Evolutionary conservation across 2,797 vertebrate species (phyloP).

Genomic region (Mustela erminea): DNA sequence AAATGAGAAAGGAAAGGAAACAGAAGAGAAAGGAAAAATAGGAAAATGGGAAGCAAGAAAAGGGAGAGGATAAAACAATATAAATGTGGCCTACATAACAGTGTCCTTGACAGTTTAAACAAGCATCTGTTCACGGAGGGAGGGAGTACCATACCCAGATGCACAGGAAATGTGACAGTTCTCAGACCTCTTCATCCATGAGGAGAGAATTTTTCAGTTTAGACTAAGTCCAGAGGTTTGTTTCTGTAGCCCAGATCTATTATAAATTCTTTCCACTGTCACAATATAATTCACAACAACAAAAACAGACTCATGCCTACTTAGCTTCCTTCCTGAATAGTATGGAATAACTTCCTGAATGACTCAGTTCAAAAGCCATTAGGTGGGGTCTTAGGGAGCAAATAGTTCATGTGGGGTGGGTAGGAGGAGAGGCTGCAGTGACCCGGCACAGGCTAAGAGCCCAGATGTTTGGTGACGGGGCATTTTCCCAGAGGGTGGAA

Average conservation of each 20-base stretch:
- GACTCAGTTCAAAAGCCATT: constrained; percentile 16
- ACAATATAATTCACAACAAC: constrained; percentile 22
- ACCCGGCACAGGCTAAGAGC: neutral
- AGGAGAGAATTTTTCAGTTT: neutral
- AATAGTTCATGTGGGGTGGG: too few species aligned
- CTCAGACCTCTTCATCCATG: neutral
- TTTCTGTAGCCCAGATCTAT: neutral
- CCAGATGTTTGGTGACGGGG: fast-evolving
- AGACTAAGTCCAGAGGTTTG: neutral
- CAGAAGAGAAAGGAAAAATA: neutral
- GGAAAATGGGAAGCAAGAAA: neutral
- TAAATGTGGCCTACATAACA: neutral
- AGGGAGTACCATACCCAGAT: neutral
- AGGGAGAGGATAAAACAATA: neutral
- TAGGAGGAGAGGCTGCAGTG: neutral
- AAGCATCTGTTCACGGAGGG: neutral
- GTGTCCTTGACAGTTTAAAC: neutral
- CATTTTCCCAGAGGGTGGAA: neutral
- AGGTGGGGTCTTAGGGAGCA: neutral
- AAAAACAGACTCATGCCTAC: neutral
- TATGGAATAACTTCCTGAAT: constrained; percentile 34
- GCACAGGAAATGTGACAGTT: neutral
- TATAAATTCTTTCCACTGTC: constrained; percentile 23
- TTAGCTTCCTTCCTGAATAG: constrained; percentile 16
- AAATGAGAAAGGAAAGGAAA: neutral